Conservation (phyloP, 2,797 vertebrate species). For the Anomalospiza imberbis region DNA sequence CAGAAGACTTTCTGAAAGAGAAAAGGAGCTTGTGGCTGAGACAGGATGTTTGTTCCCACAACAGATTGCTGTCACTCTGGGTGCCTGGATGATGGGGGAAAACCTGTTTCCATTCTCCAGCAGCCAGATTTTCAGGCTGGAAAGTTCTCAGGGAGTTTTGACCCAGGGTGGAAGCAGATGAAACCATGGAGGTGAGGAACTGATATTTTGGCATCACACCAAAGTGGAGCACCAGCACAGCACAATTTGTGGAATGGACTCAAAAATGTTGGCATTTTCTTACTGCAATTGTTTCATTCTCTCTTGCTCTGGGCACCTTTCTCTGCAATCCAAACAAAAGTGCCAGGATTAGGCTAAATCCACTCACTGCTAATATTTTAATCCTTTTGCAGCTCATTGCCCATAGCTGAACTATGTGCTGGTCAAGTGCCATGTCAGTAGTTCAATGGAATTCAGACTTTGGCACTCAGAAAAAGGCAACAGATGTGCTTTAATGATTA, state of each 20-base stretch:
- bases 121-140: background rate
- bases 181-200: background rate
- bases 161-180: background rate
- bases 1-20: background rate
- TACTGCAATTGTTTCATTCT: slow-evolving; percentile 42
- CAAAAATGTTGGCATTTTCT: slow-evolving; percentile 31
- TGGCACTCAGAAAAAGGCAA: slow-evolving; percentile 55
- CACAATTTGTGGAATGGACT: background rate
- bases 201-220: background rate
- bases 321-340: slow-evolving; percentile 27
- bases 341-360: slow-evolving; percentile 15
- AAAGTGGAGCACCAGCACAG: background rate
- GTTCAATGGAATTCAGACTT: slow-evolving; percentile 67
- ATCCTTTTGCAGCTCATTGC: slow-evolving; percentile 64
- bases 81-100: background rate
- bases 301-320: slow-evolving; percentile 8
- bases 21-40: background rate
- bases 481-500: slow-evolving; percentile 61
- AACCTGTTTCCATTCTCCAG: background rate
- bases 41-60: background rate
- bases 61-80: background rate
- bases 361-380: slow-evolving; percentile 42
- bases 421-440: slow-evolving; percentile 61
- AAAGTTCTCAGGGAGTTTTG: background rate
- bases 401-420: slow-evolving; percentile 52